Base-by-base conservation (phyloP, 1,140 invertebrate species). In the Melanaphis sacchari region DNA sequence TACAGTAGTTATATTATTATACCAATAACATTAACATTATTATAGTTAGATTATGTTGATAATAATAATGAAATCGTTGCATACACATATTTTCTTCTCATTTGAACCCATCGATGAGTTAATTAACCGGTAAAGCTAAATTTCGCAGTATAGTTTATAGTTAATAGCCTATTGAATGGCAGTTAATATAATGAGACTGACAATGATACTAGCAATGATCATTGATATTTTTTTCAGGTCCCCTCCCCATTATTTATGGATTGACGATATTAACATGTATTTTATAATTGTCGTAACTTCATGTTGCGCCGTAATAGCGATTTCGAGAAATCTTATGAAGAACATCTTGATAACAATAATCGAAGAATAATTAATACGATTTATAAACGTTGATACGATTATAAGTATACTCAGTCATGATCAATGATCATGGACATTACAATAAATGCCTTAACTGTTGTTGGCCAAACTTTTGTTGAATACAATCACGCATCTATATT, bases 361-460 rank as follows among this genome's bases (percentile, higher is more conserved):
- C 89, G 31, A 41, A 90, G 52, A 90, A 90, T 90, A 90, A 66
- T 90, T 90, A 90, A 66, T 31, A 66, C 89, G 52, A 90, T 90
- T 40, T 87, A n/a, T n/a, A n/a, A n/a, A 54, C n/a, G 46, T 41
- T 26, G 38, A n/a, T 90, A 90, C 38, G 52, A 59, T 66, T 90
- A 90, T 90, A 59, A 54, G 26, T 18, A 41, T 31, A n/a, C 87
- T 26, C 38, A 40, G 38, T 66, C 89, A 31, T 90, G 89, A 90
- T 90, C 88, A 59, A 15, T 5, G 11, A 31, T 88, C 46, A 52
- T 38, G 52, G 52, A 41, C 89, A 21, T 66, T 59, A 41, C 21
- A 66, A 66, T 54, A 90, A 90, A 90, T 66, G 89, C 38, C 89
- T 41, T 90, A 90, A 90, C 89, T 90, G 52, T 90, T 66, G 38